Evolutionary conservation across 2,113 vertebrate species (phyloP).

Genomic region (Equus przewalskii): DNA sequence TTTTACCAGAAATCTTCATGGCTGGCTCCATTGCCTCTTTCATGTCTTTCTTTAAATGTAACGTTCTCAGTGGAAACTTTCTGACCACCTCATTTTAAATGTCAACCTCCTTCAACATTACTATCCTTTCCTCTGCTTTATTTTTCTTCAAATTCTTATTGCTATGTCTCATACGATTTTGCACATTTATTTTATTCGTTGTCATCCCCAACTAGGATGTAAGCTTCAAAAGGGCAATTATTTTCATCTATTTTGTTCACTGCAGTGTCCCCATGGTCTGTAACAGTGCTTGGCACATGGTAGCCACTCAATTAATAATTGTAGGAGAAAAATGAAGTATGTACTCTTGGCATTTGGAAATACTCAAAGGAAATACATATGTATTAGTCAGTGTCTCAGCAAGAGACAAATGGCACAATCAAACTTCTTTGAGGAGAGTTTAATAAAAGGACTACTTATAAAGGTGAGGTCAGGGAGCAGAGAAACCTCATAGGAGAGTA

Average conservation of each 20-base stretch:
- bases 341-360: constrained; percentile 56
- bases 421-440: constrained; percentile 55
- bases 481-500: not conserved
- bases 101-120: not conserved
- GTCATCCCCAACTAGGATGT: not conserved
- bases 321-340: constrained; percentile 23
- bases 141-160: not conserved
- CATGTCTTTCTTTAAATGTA: not conserved
- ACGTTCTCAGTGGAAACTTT: not conserved
- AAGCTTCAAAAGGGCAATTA: not conserved
- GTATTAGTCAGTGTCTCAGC: constrained; percentile 43
- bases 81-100: not conserved
- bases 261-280: not conserved
- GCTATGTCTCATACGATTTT: not conserved
- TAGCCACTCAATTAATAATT: constrained; percentile 59
- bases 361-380: constrained; percentile 62
- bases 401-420: constrained; percentile 54
- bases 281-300: not conserved
- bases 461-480: not conserved
- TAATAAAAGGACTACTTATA: constrained; percentile 25
- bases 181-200: not conserved
- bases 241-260: constrained; percentile 52
- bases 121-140: not conserved
- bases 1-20: not conserved
- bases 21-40: not conserved